Evolutionary conservation across 2,113 vertebrate species (phyloP).

Genomic region (Ursus arctos): DNA sequence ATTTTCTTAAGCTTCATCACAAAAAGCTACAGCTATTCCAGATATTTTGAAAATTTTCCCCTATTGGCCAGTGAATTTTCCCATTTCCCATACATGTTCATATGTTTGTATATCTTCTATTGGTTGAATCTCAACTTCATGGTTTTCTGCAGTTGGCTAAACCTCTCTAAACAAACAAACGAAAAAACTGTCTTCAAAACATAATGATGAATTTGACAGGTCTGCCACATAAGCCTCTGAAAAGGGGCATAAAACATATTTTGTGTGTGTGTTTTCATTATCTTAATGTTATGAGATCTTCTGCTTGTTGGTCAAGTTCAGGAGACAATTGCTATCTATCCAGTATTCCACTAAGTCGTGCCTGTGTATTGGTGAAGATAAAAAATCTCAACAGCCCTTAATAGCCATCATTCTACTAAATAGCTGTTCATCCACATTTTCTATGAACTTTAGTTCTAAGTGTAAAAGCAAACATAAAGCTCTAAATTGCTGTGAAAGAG

Average conservation of each 20-base stretch:
- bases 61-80: background rate
- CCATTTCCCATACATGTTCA: fast-evolving
- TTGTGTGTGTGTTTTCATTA: background rate
- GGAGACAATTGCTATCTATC: background rate
- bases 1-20: background rate
- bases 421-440: background rate
- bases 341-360: background rate
- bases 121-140: background rate
- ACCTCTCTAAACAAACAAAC: background rate
- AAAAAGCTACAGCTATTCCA: constrained; percentile 14
- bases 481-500: background rate
- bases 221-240: background rate
- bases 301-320: background rate
- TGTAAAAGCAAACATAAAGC: background rate
- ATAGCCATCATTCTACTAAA: background rate
- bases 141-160: background rate
- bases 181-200: background rate
- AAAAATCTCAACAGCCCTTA: background rate
- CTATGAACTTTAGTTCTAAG: background rate
- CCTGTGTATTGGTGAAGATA: background rate
- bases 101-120: background rate
- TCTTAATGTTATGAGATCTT: background rate
- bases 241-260: background rate
- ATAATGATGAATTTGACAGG: background rate
- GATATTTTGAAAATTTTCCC: background rate